These are phyloP conservation scores for Archips xylosteana DNA, from an alignment of 2,888 invertebrate genomes.

Conservation along the genomic window DNA sequence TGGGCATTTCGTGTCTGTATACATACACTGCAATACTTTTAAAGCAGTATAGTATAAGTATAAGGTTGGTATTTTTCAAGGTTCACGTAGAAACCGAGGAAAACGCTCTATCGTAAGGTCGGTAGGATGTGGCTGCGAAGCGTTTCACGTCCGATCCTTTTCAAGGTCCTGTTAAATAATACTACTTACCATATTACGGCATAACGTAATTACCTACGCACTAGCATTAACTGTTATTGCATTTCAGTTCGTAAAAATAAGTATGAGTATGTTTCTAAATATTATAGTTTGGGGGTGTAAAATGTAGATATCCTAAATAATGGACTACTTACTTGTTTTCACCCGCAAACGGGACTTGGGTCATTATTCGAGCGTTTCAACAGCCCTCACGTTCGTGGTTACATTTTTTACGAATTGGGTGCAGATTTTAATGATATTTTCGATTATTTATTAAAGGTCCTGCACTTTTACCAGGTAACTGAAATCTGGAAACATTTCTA, in stretches of 20 bases:
- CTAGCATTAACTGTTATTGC: not conserved
- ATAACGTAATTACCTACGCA: not conserved
- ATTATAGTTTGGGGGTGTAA: not conserved
- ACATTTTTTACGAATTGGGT: no score
- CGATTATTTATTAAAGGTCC: no score
- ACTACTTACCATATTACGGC: constrained; percentile 11
- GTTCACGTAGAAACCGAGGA: constrained; percentile 37
- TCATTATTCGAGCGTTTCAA: no score
- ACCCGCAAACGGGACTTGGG: no score
- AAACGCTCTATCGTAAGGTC: constrained; percentile 21
- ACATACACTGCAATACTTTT: not conserved
- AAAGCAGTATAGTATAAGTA: constrained; percentile 19
- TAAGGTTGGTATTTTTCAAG: constrained; percentile 24
- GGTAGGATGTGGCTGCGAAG: constrained; percentile 26
- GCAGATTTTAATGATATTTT: no score
- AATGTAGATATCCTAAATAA: no score
- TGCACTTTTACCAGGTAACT: no score
- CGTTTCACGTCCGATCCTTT: constrained; percentile 37
- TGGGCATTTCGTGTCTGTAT: constrained; percentile 17
- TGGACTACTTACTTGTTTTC: no score
- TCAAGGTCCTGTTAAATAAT: constrained; percentile 35
- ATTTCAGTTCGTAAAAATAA: not conserved
- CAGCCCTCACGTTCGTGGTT: no score
- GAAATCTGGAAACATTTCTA: no score
- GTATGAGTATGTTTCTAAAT: not conserved